Base-by-base conservation (phyloP, 92 coral and sea anemone genomes). In the Porites lobata region DNA sequence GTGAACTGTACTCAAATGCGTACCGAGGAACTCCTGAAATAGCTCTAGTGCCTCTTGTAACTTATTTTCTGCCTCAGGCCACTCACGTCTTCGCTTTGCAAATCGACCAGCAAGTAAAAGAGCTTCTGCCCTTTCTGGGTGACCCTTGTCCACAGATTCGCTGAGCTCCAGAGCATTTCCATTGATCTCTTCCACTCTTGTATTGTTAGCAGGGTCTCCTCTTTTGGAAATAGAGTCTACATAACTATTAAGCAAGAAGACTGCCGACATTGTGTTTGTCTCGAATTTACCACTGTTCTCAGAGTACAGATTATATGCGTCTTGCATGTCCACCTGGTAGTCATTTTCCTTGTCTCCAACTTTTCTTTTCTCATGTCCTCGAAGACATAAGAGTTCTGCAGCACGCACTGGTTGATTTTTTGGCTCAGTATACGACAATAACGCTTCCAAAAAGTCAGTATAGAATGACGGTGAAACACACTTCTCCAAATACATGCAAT, bases 381-480 rank as follows among this genome's bases (percentile, higher is more conserved):
- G 75, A 56, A 59, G 73, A n/a, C 90, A 87, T 17, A 71, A 43
- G 9, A 79, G 73, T 64, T 59, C 75, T 65, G 76, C 88, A 50
- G 17, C 29, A 75, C 38, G 76, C 14, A 85, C 47, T 20, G 52
- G 43, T 8, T 75, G 62, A 38, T 57, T 19, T 22, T 6, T 26
- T 64, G 74, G 14, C 19, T 24, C 56, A 3, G 8, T 62, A n/a
- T 58, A 13, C 10, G 73, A 15, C 43, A 69, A 51, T 29, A 87
- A 8, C 51, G 54, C 51, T 10, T 20, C 18, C 17, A 87, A 68
- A 51, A 79, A 18, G 8, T 18, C 1, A 13, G 47, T 58, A 59
- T 71, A 87, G 15, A 50, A 66, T 11, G 50, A 71, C 11, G 80
- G 90, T 13, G 70, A 72, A 50, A 87, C 50, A 69, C 90, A 86